Evolutionary conservation across 2,797 vertebrate species (phyloP), one percentile per base, ranked within the genome.

Genomic region (Argya squamiceps): DNA sequence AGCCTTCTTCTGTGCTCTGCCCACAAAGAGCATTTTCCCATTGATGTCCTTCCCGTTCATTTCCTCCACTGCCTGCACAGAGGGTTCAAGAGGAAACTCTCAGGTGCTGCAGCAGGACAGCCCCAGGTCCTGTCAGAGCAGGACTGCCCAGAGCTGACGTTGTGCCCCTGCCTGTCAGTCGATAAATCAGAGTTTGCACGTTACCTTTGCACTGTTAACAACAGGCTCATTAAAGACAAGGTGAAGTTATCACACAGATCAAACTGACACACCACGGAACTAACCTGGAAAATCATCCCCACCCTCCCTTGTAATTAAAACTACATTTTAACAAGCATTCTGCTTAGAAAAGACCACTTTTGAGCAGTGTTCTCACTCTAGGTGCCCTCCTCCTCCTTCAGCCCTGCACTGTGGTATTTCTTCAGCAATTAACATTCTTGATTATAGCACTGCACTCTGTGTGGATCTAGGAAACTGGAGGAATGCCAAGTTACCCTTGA

Each of bases 1-100:
- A 50, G 99, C 99, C 97, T 99, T 99, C 97, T 99, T 99, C 98
- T 99, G 99, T 64, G 99, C 99, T 36, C 99, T 98, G 63, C 99
- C 99, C 68, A 99, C 99, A 81, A 99, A 99, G 91, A 99, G 99
- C 23, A 98, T 97, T 95, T 99, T 99, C 27, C 99, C 99, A 3
- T 99, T 99, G 93, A 99, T 98, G 58, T 99, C 99, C 29, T 98
- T 99, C 59, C 99, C 99, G 3, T 99, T 99, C 99, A 99, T 99
- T 78, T 99, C 99, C 97, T 99, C 99, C 67, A 99, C 99, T 15
- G 99, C 99, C 99, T 99, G 95, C 70, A 92, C 9, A 96, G 24
- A 77, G 67, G 64, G 74, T 68, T 58, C 71, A 77, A 92, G 43
- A 94, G 65, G 50, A 83, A 88, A 74, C 39, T 30, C 64, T 91